Base-by-base conservation (phyloP, 2,888 invertebrate genomes). In the Hedychridium roseum region DNA sequence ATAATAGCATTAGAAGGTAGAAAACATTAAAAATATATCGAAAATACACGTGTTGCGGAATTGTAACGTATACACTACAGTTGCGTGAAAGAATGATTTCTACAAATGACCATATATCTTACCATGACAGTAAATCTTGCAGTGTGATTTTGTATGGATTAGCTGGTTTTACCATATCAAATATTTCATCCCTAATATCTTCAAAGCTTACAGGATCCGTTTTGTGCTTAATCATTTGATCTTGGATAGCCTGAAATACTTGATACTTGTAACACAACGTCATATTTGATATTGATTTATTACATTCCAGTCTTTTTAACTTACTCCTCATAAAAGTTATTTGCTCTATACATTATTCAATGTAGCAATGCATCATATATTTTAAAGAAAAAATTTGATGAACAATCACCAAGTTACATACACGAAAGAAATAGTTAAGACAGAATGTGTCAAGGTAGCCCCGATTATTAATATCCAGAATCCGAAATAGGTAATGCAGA, bases 141-240 rank as follows among this genome's bases (percentile, higher is more conserved):
- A 96, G 80, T 0, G 94, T 95, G 59, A 97, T 95, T 74, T 87
- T 86, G 6, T 86, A 82, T 0, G 93, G 90, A 78, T 96, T 87
- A 48, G 84, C 86, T 0, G 97, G 95, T 55, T 94, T 89, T 1
- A 97, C 93, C 97, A 98, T 97, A 81, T 97, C 97, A 82, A 96
- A 97, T 62, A 97, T 92, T 81, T 97, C 97, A 82, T 97, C 95
- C 78, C 95, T 95, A 0, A 97, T 91, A 80, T 97, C 96, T 64
- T 94, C 90, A 78, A 97, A 96, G 64, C 88, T 88, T 0, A 96
- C 92, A 0, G 91, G 89, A 58, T 94, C 94, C n/a, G 92, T 92
- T 18, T 91, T 91, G 76, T 93, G 91, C 4, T 88, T 85, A 44
- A 86, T 84, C 87, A 97, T 91, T 79, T 94, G 92, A 60, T 94